These are phyloP conservation scores for Heloderma charlesbogerti DNA, from an alignment of 2,113 vertebrate species.

Conservation along the genomic window DNA sequence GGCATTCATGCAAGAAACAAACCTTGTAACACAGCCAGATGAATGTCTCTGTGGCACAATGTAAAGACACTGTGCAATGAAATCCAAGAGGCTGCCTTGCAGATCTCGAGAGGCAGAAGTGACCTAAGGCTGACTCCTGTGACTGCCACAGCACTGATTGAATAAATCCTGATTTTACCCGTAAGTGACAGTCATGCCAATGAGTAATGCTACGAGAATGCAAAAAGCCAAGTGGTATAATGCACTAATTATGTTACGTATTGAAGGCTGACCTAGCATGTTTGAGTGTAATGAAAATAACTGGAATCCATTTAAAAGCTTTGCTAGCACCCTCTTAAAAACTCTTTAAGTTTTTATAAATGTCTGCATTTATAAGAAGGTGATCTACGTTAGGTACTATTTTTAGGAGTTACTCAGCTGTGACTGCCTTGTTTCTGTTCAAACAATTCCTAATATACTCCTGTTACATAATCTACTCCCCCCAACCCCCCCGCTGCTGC, in stretches of 20 bases:
- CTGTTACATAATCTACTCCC: neutral
- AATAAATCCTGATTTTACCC: conserved; percentile 40
- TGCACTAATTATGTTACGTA: conserved; percentile 10
- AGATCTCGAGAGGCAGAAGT: conserved; percentile 47
- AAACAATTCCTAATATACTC: neutral
- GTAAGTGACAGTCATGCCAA: conserved; percentile 30
- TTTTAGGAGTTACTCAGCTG: neutral
- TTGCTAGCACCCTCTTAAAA: conserved; percentile 1
- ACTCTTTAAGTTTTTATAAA: neutral
- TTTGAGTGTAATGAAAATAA: conserved; percentile 33
- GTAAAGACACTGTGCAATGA: conserved; percentile 25
- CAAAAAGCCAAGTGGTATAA: conserved; percentile 13
- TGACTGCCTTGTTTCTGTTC: neutral
- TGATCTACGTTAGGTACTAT: neutral
- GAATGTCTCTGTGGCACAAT: conserved; percentile 23
- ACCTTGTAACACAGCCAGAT: conserved; percentile 38
- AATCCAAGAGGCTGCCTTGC: conserved; percentile 18
- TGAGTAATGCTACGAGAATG: conserved; percentile 30
- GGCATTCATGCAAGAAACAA: conserved; percentile 49
- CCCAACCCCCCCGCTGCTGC: neutral
- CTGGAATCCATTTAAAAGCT: conserved; percentile 19
- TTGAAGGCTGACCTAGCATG: neutral
- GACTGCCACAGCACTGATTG: conserved; percentile 25
- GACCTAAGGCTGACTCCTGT: conserved; percentile 35
- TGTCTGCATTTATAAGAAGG: neutral